These are phyloP conservation scores for Varecia variegata DNA, from an alignment of 2,797 vertebrate genomes.

Conservation along the genomic window DNA sequence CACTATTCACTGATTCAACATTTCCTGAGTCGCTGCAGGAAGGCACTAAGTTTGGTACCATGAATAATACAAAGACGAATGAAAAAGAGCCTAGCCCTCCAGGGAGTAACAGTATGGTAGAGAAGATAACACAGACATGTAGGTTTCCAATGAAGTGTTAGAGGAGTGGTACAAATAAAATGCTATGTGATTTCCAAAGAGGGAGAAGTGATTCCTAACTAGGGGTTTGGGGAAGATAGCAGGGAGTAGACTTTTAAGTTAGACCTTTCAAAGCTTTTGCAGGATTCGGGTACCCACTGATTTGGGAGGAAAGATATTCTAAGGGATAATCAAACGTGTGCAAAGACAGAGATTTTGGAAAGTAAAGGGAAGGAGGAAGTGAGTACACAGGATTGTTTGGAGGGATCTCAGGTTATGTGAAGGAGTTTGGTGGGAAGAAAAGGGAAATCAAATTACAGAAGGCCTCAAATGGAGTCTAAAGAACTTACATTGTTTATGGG, in stretches of 20 bases:
- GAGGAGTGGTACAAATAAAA: neutral
- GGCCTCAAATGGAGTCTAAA: neutral
- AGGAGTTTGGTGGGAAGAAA: neutral
- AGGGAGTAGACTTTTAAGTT: neutral
- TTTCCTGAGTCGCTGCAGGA: neutral
- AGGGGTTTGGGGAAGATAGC: neutral
- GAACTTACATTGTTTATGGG: neutral
- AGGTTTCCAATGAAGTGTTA: neutral
- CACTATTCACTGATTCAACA: neutral
- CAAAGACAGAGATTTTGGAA: neutral
- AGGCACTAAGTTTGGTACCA: neutral
- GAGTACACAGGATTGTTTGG: neutral
- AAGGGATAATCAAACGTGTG: neutral
- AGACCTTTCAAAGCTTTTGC: neutral
- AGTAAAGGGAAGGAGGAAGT: neutral
- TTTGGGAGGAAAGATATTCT: neutral
- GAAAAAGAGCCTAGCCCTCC: neutral
- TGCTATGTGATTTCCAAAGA: neutral
- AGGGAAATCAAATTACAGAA: neutral
- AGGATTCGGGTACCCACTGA: neutral
- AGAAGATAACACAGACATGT: neutral
- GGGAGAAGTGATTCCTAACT: neutral
- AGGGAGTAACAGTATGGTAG: neutral
- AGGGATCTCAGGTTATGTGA: neutral
- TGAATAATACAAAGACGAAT: constrained; percentile 26